Evolutionary conservation across 1,140 invertebrate genomes (phyloP), one percentile per base, ranked within the genome.

Genomic region (Saxidomus purpurata): DNA sequence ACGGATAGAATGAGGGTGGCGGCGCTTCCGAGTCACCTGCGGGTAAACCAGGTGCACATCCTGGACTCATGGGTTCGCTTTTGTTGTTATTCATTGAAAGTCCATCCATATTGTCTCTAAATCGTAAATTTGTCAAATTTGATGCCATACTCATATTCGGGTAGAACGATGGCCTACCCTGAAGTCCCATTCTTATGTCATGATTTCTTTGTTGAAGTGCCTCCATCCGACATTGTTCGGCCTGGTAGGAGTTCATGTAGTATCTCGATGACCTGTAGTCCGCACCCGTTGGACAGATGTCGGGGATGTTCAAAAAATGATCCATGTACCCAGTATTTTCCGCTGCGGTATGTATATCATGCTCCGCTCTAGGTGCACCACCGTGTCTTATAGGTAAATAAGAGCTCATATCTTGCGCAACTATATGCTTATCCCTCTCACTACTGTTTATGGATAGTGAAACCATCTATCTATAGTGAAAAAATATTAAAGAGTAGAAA

Each of bases 281-380:
- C 59, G 91, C 80, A 40, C 92, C 92, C 34, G 92, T 91, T 31
- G 94, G 93, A 92, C 94, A 95, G 63, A 95, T 95, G 85, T 95
- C 94, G n/a, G 94, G 94, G 82, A 95, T 95, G 81, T 95, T 95
- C 34, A 95, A 91, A 89, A 95, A 95, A 91, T 95, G 94, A 90
- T 95, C 94, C 94, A 95, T 95, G 87, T 95, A 94, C 63, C 93
- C 91, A 15, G 93, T 89, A 87, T 92, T 92, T 87, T 94, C 93
- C 49, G 91, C 82, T 74, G 89, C 79, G 74, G 89, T 67, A 79
- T 93, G 92, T 43, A 93, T 86, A 61, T 93, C 92, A 82, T 93
- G 93, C 13, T 81, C 91, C 38, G 89, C 74, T 83, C 91, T 31
- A 19, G 89, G 74, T 3, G 92, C 81, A 40, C 85, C 90, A n/a